These are phyloP conservation scores for Xiphorhynchus elegans DNA, from an alignment of 2,113 vertebrate species.

Conservation along the genomic window DNA sequence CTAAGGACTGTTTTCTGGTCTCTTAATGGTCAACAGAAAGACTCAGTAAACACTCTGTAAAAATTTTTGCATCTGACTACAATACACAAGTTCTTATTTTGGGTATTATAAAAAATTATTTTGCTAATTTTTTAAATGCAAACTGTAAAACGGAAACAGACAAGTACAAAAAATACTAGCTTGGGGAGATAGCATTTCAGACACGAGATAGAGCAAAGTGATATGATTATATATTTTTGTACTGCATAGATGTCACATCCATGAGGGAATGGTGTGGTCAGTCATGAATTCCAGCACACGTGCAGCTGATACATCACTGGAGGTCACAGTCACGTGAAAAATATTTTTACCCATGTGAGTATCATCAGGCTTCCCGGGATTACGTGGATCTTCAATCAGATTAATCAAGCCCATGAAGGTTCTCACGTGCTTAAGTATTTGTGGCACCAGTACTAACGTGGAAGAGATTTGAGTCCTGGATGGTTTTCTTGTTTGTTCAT, in stretches of 20 bases:
- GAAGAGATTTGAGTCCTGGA: neutral
- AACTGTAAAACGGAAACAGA: neutral
- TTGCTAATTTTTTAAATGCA: neutral
- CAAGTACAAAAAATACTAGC: neutral
- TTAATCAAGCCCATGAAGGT: neutral
- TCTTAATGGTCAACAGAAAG: fast-evolving
- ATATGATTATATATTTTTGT: fast-evolving
- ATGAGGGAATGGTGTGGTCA: neutral
- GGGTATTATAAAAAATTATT: no score
- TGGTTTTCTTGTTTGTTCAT: neutral
- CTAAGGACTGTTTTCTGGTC: neutral
- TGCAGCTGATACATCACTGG: fast-evolving
- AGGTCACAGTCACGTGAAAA: fast-evolving
- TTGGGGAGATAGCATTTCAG: neutral
- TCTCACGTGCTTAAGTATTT: neutral
- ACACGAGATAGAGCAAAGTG: fast-evolving
- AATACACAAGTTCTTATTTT: neutral
- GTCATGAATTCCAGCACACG: fast-evolving
- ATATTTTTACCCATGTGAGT: neutral
- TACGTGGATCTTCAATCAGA: neutral
- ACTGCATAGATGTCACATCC: fast-evolving
- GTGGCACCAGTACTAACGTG: neutral
- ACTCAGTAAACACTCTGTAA: neutral
- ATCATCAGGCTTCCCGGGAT: neutral
- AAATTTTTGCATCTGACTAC: neutral